Base-by-base conservation (phyloP, 2,113 vertebrate genomes). In the Limnothrissa miodon region DNA sequence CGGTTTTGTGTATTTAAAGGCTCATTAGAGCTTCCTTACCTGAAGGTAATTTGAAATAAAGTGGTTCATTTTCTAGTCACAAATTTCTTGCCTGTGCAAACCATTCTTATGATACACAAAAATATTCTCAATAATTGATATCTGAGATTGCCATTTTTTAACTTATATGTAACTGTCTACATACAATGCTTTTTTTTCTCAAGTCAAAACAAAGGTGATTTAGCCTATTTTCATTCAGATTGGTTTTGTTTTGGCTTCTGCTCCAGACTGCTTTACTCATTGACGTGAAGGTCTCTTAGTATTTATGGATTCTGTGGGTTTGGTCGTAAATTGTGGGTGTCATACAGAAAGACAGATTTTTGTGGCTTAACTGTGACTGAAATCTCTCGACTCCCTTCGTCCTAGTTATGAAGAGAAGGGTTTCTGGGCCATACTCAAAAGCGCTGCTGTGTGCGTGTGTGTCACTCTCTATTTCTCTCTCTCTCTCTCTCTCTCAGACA, bases 301-400 rank as follows among this genome's bases (percentile, higher is more conserved):
- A 85, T 80, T 82, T 82, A 85, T 83, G 82, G 82, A 83, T 83
- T 84, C 84, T 79, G 80, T 82, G 85, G 87, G 86, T 80, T 82
- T 66, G 83, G 81, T 85, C 78, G 82, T 78, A 83, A 85, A 48
- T 82, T 29, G 81, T 78, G 56, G 66, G 82, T 87, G 85, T 88
- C 87, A 82, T 79, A 84, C 83, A 84, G 66, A 83, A 70, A 84
- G 84, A 87, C 82, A 88, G 82, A 82, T 87, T 88, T 83, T 83
- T 88, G 84, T 82, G 78, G 83, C 82, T 81, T n/a, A 53, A 80
- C 79, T 79, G 39, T 70, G 84, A 82, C 80, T 44, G 82, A 84
- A 78, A 79, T 74, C 87, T 82, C 81, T 85, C 80, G 85, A 86
- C 86, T 88, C 83, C 85, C 83, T 84, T 82, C 87, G 82, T 87